phyloP scores from a whole-genome alignment of 1,140 invertebrate species.

The Bombus pascuorum region DNA sequence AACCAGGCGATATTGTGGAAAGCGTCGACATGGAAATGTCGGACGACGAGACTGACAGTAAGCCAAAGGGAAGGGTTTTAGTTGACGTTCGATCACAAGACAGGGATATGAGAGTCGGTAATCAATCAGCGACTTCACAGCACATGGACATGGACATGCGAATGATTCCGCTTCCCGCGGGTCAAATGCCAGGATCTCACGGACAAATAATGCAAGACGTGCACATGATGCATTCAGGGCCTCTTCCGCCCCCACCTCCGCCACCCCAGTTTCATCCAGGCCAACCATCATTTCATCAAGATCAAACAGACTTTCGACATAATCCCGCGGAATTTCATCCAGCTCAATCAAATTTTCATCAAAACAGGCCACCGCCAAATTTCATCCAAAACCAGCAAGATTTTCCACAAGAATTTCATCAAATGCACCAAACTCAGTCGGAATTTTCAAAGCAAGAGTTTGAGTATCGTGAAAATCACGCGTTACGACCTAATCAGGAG shows the following conservation, averaged over 20 bases:
- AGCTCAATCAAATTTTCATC: slow-evolving; percentile 71
- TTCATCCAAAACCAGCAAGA: slow-evolving; percentile 69
- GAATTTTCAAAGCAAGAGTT: slow-evolving; percentile 71
- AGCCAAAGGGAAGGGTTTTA: slow-evolving; percentile 76
- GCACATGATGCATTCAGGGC: slow-evolving; percentile 61
- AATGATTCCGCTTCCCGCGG: slow-evolving; percentile 74
- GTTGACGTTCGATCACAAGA: slow-evolving; percentile 80
- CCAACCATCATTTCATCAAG: slow-evolving; percentile 72
- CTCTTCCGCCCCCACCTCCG: slow-evolving; percentile 72
- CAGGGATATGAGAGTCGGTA: slow-evolving; percentile 73
- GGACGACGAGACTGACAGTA: slow-evolving; percentile 84
- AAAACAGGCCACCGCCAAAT: slow-evolving; percentile 66
- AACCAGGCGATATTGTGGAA: slow-evolving; percentile 85
- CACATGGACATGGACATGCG: slow-evolving; percentile 80
- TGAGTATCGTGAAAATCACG: slow-evolving; percentile 74
- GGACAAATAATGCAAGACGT: slow-evolving; percentile 64
- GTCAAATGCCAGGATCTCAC: slow-evolving; percentile 56
- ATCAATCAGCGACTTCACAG: slow-evolving; percentile 44
- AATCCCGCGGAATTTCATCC: slow-evolving; percentile 71
- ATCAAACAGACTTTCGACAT: slow-evolving; percentile 66
- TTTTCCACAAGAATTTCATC: slow-evolving; percentile 71
- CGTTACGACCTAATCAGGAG: slow-evolving; percentile 64
- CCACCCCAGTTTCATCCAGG: slow-evolving; percentile 69
- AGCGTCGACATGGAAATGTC: slow-evolving; percentile 89
- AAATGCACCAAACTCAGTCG: slow-evolving; percentile 56